Conservation (phyloP, 2,113 vertebrate genomes). For the Notechis scutatus region DNA sequence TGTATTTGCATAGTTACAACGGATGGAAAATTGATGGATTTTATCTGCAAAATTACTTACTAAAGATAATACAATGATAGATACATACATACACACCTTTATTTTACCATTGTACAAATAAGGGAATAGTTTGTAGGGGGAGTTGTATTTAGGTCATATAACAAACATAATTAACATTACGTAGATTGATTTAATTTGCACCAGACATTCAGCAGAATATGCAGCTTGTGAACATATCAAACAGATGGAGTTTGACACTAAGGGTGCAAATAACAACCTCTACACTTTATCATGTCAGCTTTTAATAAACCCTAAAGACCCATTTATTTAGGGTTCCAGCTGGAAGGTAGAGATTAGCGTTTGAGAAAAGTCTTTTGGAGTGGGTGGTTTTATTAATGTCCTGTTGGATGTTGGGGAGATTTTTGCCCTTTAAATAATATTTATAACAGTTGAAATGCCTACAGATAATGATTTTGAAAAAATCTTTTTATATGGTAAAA, state of each 20-base stretch:
- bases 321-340: background rate
- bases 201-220: background rate
- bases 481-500: background rate
- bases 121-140: background rate
- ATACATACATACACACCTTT: background rate
- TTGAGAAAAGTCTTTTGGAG: background rate
- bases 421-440: background rate
- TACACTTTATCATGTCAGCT: background rate
- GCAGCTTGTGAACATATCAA: background rate
- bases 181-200: background rate
- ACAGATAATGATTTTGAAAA: background rate
- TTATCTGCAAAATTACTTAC: background rate
- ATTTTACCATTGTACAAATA: background rate
- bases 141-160: background rate
- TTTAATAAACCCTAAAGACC: background rate
- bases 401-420: background rate
- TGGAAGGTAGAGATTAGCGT: background rate
- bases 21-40: background rate
- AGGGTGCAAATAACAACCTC: background rate
- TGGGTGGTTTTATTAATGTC: background rate
- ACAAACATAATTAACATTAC: background rate
- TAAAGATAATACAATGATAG: background rate
- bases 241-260: background rate
- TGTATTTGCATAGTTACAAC: background rate
- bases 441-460: background rate